Evolutionary conservation across 2,797 vertebrate genomes (phyloP).

Genomic region (Sphenodon punctatus): DNA sequence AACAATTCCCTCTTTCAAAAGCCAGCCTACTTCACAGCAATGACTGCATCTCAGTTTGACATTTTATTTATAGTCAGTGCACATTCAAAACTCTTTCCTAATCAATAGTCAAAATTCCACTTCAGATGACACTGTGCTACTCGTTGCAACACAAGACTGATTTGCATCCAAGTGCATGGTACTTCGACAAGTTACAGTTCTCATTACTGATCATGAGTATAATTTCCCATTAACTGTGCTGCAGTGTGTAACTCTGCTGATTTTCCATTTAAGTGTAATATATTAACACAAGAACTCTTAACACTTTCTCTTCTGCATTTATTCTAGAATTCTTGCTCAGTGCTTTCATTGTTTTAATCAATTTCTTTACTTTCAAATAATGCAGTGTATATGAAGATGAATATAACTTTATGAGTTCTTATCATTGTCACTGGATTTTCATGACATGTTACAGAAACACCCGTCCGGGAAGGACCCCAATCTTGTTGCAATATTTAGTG

Average conservation of each 20-base stretch:
- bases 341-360: not conserved
- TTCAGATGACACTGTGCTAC: conserved; percentile 26
- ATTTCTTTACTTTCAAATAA: conserved; percentile 8
- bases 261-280: conserved; percentile 29
- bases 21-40: not conserved
- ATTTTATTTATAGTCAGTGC: conserved; percentile 38
- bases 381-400: not conserved
- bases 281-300: conserved; percentile 15
- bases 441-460: not conserved
- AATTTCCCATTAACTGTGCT: conserved; percentile 51
- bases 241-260: conserved; percentile 29
- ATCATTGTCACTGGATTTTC: conserved; percentile 7
- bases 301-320: not conserved
- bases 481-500: not conserved
- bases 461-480: not conserved
- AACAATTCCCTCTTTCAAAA: not conserved
- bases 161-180: conserved; percentile 24
- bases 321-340: not conserved
- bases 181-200: conserved; percentile 28
- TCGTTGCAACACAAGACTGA: conserved; percentile 20
- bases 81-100: conserved; percentile 18
- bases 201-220: conserved; percentile 42
- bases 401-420: not conserved
- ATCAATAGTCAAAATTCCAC: not conserved
- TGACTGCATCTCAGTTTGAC: conserved; percentile 6